Conservation (phyloP, 2,113 vertebrate genomes). For the Saccopteryx bilineata region DNA sequence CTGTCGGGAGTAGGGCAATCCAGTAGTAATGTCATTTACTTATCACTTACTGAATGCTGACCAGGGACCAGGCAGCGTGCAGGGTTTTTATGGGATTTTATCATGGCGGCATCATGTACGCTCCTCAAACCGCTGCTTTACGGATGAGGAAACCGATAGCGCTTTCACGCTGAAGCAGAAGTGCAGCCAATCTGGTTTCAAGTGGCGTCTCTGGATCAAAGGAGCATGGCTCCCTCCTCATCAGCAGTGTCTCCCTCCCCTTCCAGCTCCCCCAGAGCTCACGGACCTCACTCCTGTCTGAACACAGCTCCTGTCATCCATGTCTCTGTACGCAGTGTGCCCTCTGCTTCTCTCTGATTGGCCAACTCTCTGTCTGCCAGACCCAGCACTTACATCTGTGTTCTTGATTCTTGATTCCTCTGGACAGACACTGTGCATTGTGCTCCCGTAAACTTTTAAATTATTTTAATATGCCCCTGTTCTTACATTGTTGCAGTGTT, state of each 20-base stretch:
- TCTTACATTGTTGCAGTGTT: background rate
- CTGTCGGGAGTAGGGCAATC: background rate
- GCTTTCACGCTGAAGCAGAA: background rate
- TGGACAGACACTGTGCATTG: background rate
- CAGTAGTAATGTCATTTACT: background rate
- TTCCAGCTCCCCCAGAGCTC: background rate
- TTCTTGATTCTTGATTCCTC: conserved; percentile 1
- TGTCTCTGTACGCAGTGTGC: background rate
- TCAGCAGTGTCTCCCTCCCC: background rate
- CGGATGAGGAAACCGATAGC: background rate
- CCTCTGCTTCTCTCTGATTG: background rate
- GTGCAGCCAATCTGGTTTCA: background rate
- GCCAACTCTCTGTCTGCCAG: background rate
- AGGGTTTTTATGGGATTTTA: background rate
- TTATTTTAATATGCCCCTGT: background rate
- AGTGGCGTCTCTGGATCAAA: background rate
- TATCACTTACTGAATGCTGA: background rate
- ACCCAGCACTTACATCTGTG: background rate
- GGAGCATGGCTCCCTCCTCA: background rate
- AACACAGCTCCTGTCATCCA: background rate
- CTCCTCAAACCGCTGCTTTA: background rate
- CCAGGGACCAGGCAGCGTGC: background rate
- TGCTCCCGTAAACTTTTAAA: background rate
- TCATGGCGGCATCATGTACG: background rate
- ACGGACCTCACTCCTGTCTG: background rate